Evolutionary conservation across 1,140 invertebrate species (phyloP).

Genomic region (Zaprionus tsacasi): DNA sequence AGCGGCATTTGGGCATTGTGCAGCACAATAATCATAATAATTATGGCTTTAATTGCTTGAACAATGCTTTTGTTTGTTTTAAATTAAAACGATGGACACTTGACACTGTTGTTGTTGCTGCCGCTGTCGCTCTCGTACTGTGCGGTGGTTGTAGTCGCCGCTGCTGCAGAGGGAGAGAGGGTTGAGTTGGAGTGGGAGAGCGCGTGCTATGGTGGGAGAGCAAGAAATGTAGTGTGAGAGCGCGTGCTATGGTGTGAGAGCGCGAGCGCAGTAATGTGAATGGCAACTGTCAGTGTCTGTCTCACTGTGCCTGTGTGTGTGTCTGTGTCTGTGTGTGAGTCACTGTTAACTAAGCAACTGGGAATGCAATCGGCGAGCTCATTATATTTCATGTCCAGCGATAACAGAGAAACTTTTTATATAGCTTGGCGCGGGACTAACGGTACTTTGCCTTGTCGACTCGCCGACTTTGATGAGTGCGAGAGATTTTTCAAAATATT

Average conservation of each 20-base stretch:
- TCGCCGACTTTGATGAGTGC: conserved; percentile 10
- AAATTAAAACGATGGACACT: conserved; percentile 58
- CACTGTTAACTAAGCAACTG: conserved; percentile 4
- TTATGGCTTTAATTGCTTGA: conserved; percentile 58
- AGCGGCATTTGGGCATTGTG: conserved; percentile 14
- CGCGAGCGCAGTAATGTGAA: background rate
- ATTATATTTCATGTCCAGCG: background rate
- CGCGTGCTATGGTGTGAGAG: background rate
- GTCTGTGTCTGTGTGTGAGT: background rate
- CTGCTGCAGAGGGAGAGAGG: background rate
- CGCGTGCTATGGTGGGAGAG: conserved; percentile 1
- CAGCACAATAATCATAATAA: conserved; percentile 52
- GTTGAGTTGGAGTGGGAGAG: conserved; percentile 3
- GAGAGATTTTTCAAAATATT: conserved; percentile 27
- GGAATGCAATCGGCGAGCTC: background rate
- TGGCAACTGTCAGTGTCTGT: too few relatives aligned
- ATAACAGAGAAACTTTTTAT: background rate
- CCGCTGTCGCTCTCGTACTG: conserved; percentile 1
- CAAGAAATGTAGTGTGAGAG: conserved; percentile 2
- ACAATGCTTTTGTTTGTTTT: conserved; percentile 61
- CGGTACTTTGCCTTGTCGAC: background rate
- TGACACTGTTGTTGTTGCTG: conserved; percentile 4
- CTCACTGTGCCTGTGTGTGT: background rate
- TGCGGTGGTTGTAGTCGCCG: conserved; percentile 2
- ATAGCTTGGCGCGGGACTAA: background rate